phyloP scores from a whole-genome alignment of 2,113 vertebrate genomes.

The Mus pahari region DNA sequence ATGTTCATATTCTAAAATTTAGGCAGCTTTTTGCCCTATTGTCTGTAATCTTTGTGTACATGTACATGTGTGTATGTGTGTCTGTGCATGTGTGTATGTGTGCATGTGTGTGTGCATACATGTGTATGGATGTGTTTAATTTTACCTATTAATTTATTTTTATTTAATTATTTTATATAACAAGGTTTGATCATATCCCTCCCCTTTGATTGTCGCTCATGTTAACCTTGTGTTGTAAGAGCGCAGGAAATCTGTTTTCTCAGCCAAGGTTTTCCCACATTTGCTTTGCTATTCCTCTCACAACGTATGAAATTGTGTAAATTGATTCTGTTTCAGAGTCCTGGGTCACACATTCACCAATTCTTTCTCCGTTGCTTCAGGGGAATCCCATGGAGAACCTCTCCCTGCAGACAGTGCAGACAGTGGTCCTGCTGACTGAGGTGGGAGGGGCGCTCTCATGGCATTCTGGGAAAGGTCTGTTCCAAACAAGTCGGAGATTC shows the following conservation, averaged over 20 bases:
- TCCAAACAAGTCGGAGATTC: not conserved
- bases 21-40: not conserved
- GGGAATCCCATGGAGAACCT: not conserved
- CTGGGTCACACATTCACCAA: not conserved
- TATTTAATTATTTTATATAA: not conserved
- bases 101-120: too few species aligned
- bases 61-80: too few species aligned
- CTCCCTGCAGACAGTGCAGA: not conserved
- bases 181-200: not conserved
- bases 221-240: not conserved
- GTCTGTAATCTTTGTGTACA: not conserved
- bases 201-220: not conserved
- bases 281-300: constrained; percentile 28
- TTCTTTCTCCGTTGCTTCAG: constrained; percentile 35
- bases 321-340: constrained; percentile 35
- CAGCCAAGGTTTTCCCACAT: constrained; percentile 5
- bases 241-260: not conserved
- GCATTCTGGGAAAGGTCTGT: not conserved
- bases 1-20: constrained; percentile 30
- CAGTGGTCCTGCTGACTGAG: not conserved
- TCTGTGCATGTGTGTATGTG: too few species aligned
- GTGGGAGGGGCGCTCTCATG: not conserved
- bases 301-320: not conserved
- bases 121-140: not conserved
- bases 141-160: not conserved